A percentile compares a stretch with the other conserved stretches of the same genome.
These are phyloP conservation scores for Amblyopsis rosae DNA, from an alignment of 2,113 vertebrate genomes.

Conservation along the genomic window DNA sequence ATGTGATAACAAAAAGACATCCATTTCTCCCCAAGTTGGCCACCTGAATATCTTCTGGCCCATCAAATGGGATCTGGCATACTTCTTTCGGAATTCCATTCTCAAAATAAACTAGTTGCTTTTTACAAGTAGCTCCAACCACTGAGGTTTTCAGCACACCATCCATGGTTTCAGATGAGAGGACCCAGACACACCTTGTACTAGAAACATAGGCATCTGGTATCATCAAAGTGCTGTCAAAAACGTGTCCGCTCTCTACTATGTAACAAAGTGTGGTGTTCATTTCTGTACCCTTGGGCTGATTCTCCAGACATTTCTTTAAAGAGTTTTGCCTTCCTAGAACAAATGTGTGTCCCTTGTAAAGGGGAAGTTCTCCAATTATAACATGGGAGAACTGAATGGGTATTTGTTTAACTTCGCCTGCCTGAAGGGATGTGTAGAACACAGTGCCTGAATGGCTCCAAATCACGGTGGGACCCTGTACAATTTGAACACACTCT, in stretches of 20 bases:
- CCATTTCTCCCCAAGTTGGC: constrained; percentile 72
- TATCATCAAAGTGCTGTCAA: constrained; percentile 74
- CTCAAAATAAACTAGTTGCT: constrained; percentile 86
- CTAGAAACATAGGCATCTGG: constrained; percentile 83
- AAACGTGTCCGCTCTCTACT: constrained; percentile 67
- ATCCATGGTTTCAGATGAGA: constrained; percentile 56
- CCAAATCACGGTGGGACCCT: constrained; percentile 88
- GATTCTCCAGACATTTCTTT: constrained; percentile 18
- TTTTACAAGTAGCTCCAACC: constrained; percentile 79
- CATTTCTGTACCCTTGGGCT: constrained; percentile 60
- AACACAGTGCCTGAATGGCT: constrained; percentile 70
- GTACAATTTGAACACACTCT: constrained; percentile 75
- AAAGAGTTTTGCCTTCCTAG: constrained; percentile 70
- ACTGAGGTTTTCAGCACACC: constrained; percentile 67
- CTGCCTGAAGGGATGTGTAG: constrained; percentile 69
- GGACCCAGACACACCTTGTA: constrained; percentile 73
- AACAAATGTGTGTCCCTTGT: constrained; percentile 70
- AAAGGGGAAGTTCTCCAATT: constrained; percentile 76
- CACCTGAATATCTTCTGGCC: constrained; percentile 75
- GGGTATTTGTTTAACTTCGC: constrained; percentile 72
- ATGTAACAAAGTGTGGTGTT: constrained; percentile 72
- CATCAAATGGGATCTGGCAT: constrained; percentile 84
- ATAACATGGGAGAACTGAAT: constrained; percentile 75
- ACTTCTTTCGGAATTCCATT: constrained; percentile 79
- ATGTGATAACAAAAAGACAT: constrained; percentile 79